Conservation (phyloP, 2,888 invertebrate species). For the Epinotia bilunana region DNA sequence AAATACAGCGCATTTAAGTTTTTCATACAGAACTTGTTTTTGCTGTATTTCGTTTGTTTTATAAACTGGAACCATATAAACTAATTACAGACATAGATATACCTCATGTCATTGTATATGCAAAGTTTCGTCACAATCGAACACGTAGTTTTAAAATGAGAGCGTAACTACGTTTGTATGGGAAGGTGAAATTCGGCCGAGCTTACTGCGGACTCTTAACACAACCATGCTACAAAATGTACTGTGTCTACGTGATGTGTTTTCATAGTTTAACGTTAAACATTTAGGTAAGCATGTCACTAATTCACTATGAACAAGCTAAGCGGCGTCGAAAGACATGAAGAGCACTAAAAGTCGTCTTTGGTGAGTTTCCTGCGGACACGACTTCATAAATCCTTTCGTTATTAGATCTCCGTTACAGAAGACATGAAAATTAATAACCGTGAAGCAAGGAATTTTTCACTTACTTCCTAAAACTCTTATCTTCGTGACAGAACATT, state of each 20-base stretch:
- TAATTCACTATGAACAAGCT: background rate
- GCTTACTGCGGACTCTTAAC: no score
- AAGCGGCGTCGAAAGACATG: slow-evolving; percentile 24
- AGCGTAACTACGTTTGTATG: no score
- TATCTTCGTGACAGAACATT: background rate
- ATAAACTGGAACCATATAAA: no score
- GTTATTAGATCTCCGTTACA: slow-evolving; percentile 68
- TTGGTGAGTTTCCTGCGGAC: slow-evolving; percentile 62
- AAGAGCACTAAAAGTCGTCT: slow-evolving; percentile 56
- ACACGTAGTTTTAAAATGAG: no score
- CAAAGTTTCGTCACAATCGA: no score
- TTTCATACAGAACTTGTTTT: no score
- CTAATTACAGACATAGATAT: no score
- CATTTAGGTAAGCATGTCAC: background rate
- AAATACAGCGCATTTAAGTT: no score
- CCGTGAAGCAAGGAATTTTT: slow-evolving; percentile 51
- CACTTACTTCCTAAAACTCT: slow-evolving; percentile 14
- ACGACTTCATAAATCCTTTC: slow-evolving; percentile 59
- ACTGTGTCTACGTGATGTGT: background rate
- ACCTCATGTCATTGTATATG: no score
- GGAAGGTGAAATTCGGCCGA: no score
- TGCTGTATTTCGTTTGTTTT: no score
- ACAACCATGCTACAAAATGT: no score
- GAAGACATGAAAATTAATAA: slow-evolving; percentile 62
- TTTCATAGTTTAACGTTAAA: background rate